Conservation (phyloP, 2,113 vertebrate species). For the Microcebus lehilahytsara region DNA sequence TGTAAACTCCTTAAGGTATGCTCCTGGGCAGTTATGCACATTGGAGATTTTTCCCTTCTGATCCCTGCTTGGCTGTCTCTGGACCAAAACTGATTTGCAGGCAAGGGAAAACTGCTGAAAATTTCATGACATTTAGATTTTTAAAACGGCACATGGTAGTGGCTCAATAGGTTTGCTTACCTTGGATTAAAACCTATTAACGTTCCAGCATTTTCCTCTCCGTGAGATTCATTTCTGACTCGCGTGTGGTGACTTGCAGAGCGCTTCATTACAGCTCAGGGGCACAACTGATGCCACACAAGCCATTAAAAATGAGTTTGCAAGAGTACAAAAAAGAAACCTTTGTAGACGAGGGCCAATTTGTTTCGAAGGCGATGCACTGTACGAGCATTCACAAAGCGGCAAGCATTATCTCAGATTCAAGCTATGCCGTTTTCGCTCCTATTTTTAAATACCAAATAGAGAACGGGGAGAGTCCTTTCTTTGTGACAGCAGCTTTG, state of each 20-base stretch:
- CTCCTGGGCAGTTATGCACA: constrained; percentile 45
- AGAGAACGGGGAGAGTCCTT: constrained; percentile 64
- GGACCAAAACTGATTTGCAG: constrained; percentile 65
- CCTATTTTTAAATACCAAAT: constrained; percentile 78
- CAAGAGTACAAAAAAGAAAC: constrained; percentile 72
- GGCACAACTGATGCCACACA: constrained; percentile 65
- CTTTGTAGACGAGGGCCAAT: constrained; percentile 77
- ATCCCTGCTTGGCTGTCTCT: constrained; percentile 48
- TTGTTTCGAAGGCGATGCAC: constrained; percentile 70
- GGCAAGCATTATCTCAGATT: constrained; percentile 71
- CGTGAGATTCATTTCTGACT: constrained; percentile 66
- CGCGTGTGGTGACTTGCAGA: constrained; percentile 70
- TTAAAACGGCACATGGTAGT: constrained; percentile 57
- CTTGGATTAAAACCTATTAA: constrained; percentile 75
- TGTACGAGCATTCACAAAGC: constrained; percentile 71
- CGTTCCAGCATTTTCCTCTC: constrained; percentile 55
- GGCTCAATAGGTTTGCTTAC: constrained; percentile 70
- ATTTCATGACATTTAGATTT: constrained; percentile 71
- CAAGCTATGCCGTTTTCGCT: constrained; percentile 68
- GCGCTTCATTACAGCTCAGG: constrained; percentile 76
- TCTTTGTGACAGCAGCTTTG: constrained; percentile 72
- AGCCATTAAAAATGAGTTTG: constrained; percentile 77
- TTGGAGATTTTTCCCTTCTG: constrained; percentile 62
- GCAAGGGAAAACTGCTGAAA: constrained; percentile 59
- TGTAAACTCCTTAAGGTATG: constrained; percentile 63